phyloP scores from a whole-genome alignment of 2,797 vertebrate species.

The Lemur catta region DNA sequence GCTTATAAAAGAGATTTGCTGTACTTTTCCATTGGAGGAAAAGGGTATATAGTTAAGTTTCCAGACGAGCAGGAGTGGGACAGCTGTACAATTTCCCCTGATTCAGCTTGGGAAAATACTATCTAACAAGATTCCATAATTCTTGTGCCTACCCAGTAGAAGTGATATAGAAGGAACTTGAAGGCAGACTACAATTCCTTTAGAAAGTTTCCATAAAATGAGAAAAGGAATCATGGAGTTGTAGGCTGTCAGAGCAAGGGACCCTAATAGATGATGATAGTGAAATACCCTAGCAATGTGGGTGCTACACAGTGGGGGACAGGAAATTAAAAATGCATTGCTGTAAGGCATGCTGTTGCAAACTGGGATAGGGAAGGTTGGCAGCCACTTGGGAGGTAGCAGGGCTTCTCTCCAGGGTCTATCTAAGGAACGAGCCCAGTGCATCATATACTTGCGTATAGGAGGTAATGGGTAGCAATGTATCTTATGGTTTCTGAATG shows the following conservation, averaged over 20 bases:
- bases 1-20: slow-evolving; percentile 36
- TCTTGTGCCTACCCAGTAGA: not conserved
- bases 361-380: not conserved
- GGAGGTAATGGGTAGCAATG: not conserved
- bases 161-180: slow-evolving; percentile 17
- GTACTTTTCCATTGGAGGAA: slow-evolving; percentile 72
- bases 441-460: not conserved
- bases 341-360: not conserved
- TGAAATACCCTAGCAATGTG: not conserved
- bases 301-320: not conserved
- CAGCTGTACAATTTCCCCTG: not conserved
- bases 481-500: not conserved
- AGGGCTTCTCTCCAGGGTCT: not conserved
- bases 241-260: not conserved
- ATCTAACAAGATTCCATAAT: slow-evolving; percentile 34
- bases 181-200: slow-evolving; percentile 22
- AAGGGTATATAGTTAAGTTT: slow-evolving; percentile 68
- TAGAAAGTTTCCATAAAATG: not conserved
- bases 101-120: slow-evolving; percentile 53
- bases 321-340: not conserved
- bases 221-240: not conserved
- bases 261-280: not conserved
- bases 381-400: not conserved
- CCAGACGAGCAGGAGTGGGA: slow-evolving; percentile 58
- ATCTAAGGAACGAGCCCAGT: not conserved